A percentile compares a stretch with the other conserved stretches of the same genome.
Evolutionary conservation across 2,113 vertebrate species (phyloP).

Genomic region (Geococcyx californianus): DNA sequence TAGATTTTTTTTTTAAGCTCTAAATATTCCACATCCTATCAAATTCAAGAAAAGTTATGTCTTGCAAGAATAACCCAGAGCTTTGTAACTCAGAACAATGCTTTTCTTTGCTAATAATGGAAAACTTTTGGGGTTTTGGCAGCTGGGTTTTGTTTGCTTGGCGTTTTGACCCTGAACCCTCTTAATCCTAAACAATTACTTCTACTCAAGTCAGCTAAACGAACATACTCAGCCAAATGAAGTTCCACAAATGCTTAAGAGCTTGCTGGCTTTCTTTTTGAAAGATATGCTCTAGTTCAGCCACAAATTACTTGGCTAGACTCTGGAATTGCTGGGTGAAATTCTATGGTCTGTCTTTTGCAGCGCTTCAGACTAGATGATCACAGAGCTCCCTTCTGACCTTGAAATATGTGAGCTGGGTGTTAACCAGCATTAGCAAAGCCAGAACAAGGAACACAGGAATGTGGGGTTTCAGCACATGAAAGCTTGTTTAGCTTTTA

Average conservation of each 20-base stretch:
- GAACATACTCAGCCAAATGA: neutral
- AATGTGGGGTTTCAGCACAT: neutral
- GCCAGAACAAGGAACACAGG: neutral
- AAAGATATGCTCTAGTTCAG: slow-evolving; percentile 36
- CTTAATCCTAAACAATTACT: neutral
- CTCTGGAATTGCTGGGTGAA: slow-evolving; percentile 40
- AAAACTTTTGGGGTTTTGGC: neutral
- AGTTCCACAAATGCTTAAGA: neutral
- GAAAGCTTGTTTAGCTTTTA: neutral
- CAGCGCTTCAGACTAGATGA: slow-evolving; percentile 9
- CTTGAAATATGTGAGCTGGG: slow-evolving; percentile 21
- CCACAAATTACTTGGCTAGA: slow-evolving; percentile 57
- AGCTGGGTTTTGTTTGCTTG: slow-evolving; percentile 13
- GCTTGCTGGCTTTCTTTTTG: neutral
- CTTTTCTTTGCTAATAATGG: neutral
- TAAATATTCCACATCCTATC: neutral
- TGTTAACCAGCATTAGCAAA: neutral
- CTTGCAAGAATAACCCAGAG: neutral
- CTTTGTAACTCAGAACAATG: slow-evolving; percentile 13
- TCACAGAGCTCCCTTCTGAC: neutral
- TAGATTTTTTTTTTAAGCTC: neutral
- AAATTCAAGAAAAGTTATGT: neutral
- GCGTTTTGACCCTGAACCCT: neutral
- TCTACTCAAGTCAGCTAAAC: neutral
- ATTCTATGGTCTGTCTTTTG: slow-evolving; percentile 11